phyloP scores from a whole-genome alignment of 2,888 invertebrate genomes.

The Tetropium fuscum region DNA sequence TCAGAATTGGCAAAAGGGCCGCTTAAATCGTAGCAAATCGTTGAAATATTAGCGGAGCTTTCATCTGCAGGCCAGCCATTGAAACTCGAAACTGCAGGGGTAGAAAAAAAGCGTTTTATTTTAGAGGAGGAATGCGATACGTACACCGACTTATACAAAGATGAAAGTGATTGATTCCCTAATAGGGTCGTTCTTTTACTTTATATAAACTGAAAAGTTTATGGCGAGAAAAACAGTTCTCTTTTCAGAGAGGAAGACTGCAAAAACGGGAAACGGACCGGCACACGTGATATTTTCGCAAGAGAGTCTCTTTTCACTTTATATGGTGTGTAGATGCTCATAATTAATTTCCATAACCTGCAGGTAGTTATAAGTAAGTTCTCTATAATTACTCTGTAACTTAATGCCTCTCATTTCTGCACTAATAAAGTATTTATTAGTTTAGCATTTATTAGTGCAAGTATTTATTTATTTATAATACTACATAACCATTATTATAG shows the following conservation, averaged over 20 bases:
- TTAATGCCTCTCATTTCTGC: too few species aligned
- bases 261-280: conserved; percentile 1
- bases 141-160: conserved; percentile 49
- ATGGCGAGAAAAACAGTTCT: conserved; percentile 11
- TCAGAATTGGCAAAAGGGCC: conserved; percentile 36
- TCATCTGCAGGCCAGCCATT: conserved; percentile 55
- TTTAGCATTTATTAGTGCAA: too few species aligned
- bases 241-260: neutral
- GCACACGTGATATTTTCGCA: neutral
- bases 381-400: too few species aligned
- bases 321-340: neutral
- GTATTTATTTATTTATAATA: too few species aligned
- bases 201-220: conserved; percentile 33
- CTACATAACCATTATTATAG: too few species aligned
- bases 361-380: too few species aligned
- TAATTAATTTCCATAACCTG: neutral
- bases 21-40: conserved; percentile 54
- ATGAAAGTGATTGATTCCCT: conserved; percentile 55
- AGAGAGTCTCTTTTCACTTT: too few species aligned
- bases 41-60: conserved; percentile 57
- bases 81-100: conserved; percentile 57
- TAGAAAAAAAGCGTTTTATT: conserved; percentile 51
- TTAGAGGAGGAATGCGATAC: conserved; percentile 47
- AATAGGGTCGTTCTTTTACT: conserved; percentile 44
- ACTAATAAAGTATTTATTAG: too few species aligned